These are phyloP conservation scores for Hirtodrosophila confusa DNA, from an alignment of 2,888 invertebrate genomes.

Conservation along the genomic window DNA sequence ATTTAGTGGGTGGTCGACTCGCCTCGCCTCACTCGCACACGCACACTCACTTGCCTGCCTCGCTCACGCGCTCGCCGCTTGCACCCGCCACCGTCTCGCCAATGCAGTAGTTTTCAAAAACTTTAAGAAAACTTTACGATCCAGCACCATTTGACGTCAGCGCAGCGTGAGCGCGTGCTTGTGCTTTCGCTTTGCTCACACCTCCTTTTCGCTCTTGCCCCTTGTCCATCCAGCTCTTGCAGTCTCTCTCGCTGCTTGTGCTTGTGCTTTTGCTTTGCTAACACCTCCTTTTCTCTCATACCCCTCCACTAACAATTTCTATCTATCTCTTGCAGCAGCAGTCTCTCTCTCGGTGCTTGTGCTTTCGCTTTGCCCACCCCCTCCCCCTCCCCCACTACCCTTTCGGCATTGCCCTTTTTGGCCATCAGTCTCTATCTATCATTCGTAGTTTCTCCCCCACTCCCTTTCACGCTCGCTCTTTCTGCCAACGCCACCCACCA, in stretches of 20 bases:
- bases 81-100: background rate
- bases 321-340: too few species aligned
- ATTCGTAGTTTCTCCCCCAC: too few species aligned
- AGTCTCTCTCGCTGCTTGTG: too few species aligned
- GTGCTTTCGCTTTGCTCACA: constrained; percentile 45
- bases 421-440: too few species aligned
- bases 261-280: too few species aligned
- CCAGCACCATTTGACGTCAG: constrained; percentile 44
- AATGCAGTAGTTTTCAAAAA: constrained; percentile 11
- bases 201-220: too few species aligned
- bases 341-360: too few species aligned
- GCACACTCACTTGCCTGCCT: background rate
- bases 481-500: constrained; percentile 8
- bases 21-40: background rate
- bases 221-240: too few species aligned
- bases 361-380: too few species aligned
- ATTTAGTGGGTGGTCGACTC: constrained; percentile 51
- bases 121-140: constrained; percentile 51
- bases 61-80: too few species aligned
- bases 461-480: constrained; percentile 4
- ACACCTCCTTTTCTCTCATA: background rate
- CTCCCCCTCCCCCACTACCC: too few species aligned
- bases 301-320: too few species aligned
- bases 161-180: constrained; percentile 29
- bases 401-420: background rate